phyloP scores from a whole-genome alignment of 2,888 invertebrate genomes.

The Sisyra terminalis region DNA sequence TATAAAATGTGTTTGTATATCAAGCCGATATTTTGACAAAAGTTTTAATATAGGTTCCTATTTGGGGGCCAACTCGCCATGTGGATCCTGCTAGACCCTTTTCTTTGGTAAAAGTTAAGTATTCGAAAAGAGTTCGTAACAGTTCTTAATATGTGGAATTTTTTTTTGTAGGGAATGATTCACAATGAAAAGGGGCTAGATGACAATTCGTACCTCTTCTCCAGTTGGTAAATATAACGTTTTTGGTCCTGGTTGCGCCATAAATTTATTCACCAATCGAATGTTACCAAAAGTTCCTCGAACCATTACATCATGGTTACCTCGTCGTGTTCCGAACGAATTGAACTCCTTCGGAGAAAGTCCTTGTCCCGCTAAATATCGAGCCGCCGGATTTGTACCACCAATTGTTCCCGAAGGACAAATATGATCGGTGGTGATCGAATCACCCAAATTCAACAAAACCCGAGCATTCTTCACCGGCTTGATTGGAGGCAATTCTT shows the following conservation, averaged over 20 bases:
- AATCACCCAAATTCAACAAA: slow-evolving; percentile 80
- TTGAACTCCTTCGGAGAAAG: slow-evolving; percentile 90
- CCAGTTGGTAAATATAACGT: slow-evolving; percentile 78
- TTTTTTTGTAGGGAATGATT: no score
- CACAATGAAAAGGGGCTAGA: no score
- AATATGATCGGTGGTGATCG: slow-evolving; percentile 97
- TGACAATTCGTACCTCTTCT: slow-evolving; percentile 55
- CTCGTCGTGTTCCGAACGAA: slow-evolving; percentile 93
- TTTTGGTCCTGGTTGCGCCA: slow-evolving; percentile 61
- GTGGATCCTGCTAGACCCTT: no score
- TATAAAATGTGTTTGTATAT: no score
- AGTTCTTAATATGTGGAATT: no score
- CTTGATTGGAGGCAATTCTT: slow-evolving; percentile 40
- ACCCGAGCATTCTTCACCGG: slow-evolving; percentile 60
- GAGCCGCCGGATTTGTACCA: slow-evolving; percentile 80
- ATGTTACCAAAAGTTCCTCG: slow-evolving; percentile 98
- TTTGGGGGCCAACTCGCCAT: no score
- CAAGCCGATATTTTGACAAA: no score
- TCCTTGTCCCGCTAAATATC: slow-evolving; percentile 55
- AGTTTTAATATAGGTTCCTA: no score
- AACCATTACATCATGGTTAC: slow-evolving; percentile 95
- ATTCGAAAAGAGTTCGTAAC: no score
- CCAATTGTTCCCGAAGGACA: slow-evolving; percentile 97
- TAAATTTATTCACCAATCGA: slow-evolving; percentile 80
- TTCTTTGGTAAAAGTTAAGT: no score